Evolutionary conservation across 2,113 vertebrate species (phyloP).

Genomic region (Odocoileus hemionus): DNA sequence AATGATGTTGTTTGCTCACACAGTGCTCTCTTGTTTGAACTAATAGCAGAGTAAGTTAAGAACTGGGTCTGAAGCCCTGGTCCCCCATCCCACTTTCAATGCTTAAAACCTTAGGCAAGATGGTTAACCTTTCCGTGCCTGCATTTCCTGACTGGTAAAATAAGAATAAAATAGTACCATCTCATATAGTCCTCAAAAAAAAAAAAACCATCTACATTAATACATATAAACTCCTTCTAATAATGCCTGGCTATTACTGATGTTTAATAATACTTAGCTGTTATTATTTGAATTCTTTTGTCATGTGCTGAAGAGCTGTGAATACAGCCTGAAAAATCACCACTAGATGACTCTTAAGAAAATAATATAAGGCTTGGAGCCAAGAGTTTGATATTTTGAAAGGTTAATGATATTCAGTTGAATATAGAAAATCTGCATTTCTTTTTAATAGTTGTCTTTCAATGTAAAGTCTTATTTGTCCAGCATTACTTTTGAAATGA

Average conservation of each 20-base stretch:
- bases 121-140: not conserved
- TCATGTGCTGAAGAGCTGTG: not conserved
- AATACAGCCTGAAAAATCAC: not conserved
- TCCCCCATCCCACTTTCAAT: not conserved
- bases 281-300: not conserved
- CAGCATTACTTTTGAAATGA: constrained; percentile 9
- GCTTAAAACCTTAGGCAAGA: not conserved
- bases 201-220: not conserved
- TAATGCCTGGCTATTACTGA: constrained; percentile 2
- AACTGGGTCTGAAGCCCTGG: not conserved
- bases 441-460: constrained; percentile 29
- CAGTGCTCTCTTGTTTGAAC: not conserved
- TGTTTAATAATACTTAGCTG: not conserved
- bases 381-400: not conserved
- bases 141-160: not conserved
- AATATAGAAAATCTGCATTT: not conserved
- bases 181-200: not conserved
- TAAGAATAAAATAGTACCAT: not conserved
- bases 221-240: not conserved
- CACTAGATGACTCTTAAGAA: not conserved
- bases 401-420: not conserved
- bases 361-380: not conserved
- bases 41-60: not conserved
- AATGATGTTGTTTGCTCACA: not conserved
- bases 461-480: not conserved